Evolutionary conservation across 2,113 vertebrate species (phyloP), one percentile per base, ranked within the genome.

Genomic region (Notechis scutatus): DNA sequence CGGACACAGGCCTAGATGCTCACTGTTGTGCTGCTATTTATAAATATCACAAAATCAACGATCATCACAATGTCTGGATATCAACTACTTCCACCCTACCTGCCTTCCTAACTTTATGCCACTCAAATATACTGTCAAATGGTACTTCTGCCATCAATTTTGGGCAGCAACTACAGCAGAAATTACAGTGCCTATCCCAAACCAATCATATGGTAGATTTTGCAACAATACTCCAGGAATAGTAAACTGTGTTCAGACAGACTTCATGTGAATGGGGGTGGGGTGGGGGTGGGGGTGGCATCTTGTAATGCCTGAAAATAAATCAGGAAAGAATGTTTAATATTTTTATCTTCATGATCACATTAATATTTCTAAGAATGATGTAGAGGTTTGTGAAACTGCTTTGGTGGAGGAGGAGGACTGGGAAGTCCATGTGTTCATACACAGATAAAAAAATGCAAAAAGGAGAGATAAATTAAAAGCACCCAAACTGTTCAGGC

Each of bases 391-490:
- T 42, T 89, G 88, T 54, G 39, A 93, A 94, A 94, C 64, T 39
- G 5, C 59, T 56, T 93, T 94, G 69, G 94, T 94, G 88, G 39
- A 92, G 45, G 92, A 95, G 64, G n/a, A 90, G 29, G 59, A 42
- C 50, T 93, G 39, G 64, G 52, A 88, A 90, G 24, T 88, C n/a
- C 87, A 26, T 54, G 45, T 90, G 64, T 93, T 96, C 90, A 95
- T 95, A 94, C 24, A 9, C 10, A 94, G 89, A 93, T 4, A 12
- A 94, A 95, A 50, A 95, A 96, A 95, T 0, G 21, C 61, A 95
- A 95, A 91, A 93, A 94, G 91, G 91, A 92, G 88, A 94, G 85
- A 95, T 93, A 96, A 94, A 95, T 93, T 93, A 95, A 95, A 95
- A 95, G 92, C 95, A 95, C 61, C 93, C 92, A 95, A 97, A 94